phyloP scores from a whole-genome alignment of 92 coral and sea anemone genomes.

The Nematostella vectensis region DNA sequence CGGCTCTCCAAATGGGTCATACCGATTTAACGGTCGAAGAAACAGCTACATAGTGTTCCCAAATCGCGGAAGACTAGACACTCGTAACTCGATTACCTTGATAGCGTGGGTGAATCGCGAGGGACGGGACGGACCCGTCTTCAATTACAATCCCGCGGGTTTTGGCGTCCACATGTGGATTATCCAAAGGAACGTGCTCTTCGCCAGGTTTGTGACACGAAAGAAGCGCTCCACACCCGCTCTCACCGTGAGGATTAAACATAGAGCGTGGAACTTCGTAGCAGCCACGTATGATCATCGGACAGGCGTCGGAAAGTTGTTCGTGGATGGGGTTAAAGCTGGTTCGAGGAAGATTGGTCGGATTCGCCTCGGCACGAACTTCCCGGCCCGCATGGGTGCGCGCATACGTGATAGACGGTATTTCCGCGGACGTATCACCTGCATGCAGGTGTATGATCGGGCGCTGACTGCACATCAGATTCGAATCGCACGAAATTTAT shows the following conservation, averaged over 20 bases:
- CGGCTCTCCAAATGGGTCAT: conserved; percentile 55
- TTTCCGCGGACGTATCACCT: conserved; percentile 57
- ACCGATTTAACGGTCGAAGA: conserved; percentile 36
- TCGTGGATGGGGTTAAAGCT: conserved; percentile 33
- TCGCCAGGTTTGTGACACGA: conserved; percentile 45
- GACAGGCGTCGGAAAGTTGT: conserved; percentile 36
- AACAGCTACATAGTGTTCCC: conserved; percentile 66
- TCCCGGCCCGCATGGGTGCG: conserved; percentile 53
- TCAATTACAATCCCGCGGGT: conserved; percentile 53
- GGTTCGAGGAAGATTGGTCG: conserved; percentile 25
- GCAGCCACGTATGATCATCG: conserved; percentile 36
- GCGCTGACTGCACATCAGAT: conserved; percentile 36
- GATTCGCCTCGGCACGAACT: conserved; percentile 35
- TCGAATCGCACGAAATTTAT: conserved; percentile 36
- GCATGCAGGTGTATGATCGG: conserved; percentile 59
- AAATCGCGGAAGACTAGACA: conserved; percentile 50
- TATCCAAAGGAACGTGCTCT: conserved; percentile 31
- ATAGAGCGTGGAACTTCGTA: conserved; percentile 57
- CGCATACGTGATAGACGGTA: conserved; percentile 40
- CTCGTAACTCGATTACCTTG: conserved; percentile 56
- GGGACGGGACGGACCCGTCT: conserved; percentile 50
- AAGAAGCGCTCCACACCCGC: conserved; percentile 24
- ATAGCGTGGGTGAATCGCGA: conserved; percentile 54
- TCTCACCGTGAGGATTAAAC: conserved; percentile 31
- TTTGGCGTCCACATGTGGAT: conserved; percentile 63